phyloP scores from a whole-genome alignment of 2,797 vertebrate species.

The Thamnophis elegans region DNA sequence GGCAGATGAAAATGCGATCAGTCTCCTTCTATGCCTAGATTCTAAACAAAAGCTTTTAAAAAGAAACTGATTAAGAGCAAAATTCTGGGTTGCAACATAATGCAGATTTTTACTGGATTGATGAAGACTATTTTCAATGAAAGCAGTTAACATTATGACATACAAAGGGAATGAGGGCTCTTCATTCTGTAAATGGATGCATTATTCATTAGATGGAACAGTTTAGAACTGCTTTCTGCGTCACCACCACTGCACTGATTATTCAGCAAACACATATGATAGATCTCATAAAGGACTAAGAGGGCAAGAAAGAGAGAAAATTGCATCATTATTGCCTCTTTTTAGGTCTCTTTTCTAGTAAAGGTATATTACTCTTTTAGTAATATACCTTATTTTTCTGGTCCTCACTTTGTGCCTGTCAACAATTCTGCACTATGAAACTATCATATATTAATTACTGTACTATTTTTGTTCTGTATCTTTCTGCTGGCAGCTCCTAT shows the following conservation, averaged over 20 bases:
- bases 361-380: background rate
- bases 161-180: constrained; percentile 7
- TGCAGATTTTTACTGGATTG: background rate
- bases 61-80: constrained; percentile 51
- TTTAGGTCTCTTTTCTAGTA: background rate
- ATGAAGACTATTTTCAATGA: constrained; percentile 1
- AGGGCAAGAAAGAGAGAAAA: background rate
- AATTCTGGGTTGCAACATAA: constrained; percentile 33
- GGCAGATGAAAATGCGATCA: constrained; percentile 36
- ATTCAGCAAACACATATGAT: background rate
- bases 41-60: constrained; percentile 51
- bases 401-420: background rate
- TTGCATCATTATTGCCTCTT: background rate
- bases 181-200: background rate
- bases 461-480: background rate
- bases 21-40: constrained; percentile 33
- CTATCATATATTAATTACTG: background rate
- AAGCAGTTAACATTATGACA: background rate
- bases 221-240: background rate
- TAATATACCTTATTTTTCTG: background rate
- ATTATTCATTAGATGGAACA: constrained; percentile 10
- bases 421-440: background rate
- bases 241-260: background rate
- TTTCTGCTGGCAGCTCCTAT: background rate
- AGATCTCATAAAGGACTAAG: background rate